Conservation (phyloP, 1,140 invertebrate genomes). For the Ganaspis sp. region DNA sequence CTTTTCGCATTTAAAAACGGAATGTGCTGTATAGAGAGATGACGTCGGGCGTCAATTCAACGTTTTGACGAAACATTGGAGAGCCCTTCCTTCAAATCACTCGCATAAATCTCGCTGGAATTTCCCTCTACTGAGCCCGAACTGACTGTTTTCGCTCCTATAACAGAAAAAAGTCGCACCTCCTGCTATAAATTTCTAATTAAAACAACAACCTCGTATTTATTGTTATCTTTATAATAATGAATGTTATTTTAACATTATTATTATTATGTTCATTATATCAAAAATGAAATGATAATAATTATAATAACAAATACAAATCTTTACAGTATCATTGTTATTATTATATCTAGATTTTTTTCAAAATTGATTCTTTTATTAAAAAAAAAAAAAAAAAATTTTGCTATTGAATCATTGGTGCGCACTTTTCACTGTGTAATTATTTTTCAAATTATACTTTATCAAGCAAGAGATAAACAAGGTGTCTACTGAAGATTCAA, state of each 20-base stretch:
- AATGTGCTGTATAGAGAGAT: conserved; percentile 59
- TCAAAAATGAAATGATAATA: too few relatives aligned
- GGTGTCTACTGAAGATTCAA: too few relatives aligned
- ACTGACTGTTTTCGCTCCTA: conserved; percentile 64
- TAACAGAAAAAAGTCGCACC: conserved; percentile 59
- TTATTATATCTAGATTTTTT: too few relatives aligned
- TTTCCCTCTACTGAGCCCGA: conserved; percentile 57
- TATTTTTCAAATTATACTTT: not conserved
- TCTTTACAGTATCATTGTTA: too few relatives aligned
- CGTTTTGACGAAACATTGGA: conserved; percentile 53
- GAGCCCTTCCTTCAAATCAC: conserved; percentile 54
- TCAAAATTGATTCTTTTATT: too few relatives aligned
- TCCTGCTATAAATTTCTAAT: conserved; percentile 47
- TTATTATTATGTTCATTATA: too few relatives aligned
- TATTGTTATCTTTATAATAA: not conserved
- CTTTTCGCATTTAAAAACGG: conserved; percentile 57
- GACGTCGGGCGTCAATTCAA: conserved; percentile 59
- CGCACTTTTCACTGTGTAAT: not conserved
- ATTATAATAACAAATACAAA: too few relatives aligned
- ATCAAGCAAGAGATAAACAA: not conserved
- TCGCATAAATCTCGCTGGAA: conserved; percentile 38
- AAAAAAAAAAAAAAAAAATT: too few relatives aligned
- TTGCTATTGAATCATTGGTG: not conserved
- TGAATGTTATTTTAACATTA: too few relatives aligned
- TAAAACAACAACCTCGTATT: conserved; percentile 22